These are phyloP conservation scores for Peromyscus maniculatus DNA, from an alignment of 2,113 vertebrate species.

Conservation along the genomic window DNA sequence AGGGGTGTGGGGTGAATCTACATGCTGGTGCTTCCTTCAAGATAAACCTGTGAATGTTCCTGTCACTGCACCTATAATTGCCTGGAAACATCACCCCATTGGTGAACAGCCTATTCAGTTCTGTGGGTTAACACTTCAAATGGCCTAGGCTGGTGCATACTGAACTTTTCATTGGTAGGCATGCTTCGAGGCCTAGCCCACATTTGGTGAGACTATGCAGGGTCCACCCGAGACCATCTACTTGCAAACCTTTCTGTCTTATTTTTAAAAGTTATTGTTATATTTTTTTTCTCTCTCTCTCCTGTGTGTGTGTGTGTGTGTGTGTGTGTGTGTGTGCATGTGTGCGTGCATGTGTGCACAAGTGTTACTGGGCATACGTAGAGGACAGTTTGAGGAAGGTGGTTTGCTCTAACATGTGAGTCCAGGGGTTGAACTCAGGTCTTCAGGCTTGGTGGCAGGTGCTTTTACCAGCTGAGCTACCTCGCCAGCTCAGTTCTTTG, in stretches of 20 bases:
- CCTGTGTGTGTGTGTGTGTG: too few species aligned
- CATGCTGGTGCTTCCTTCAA: conserved; percentile 66
- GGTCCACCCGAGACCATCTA: neutral
- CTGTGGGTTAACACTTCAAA: conserved; percentile 59
- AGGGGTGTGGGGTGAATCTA: neutral
- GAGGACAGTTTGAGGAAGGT: neutral
- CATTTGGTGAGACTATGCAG: neutral
- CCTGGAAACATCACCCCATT: neutral
- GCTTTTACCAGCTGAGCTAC: neutral
- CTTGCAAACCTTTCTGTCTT: neutral
- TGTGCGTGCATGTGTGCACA: neutral
- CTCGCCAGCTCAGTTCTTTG: neutral
- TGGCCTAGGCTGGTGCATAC: neutral
- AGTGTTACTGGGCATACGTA: neutral
- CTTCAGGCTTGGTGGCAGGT: neutral
- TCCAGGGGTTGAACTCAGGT: neutral
- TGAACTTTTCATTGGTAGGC: conserved; percentile 33
- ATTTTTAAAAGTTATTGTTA: neutral
- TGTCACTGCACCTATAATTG: neutral
- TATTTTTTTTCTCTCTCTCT: too few species aligned
- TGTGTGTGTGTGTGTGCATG: neutral
- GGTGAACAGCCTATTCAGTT: conserved; percentile 19
- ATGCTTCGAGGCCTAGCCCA: neutral
- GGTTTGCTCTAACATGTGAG: neutral
- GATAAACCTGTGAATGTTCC: conserved; percentile 50